phyloP scores from a whole-genome alignment of 2,113 vertebrate species.

The Athene noctua region DNA sequence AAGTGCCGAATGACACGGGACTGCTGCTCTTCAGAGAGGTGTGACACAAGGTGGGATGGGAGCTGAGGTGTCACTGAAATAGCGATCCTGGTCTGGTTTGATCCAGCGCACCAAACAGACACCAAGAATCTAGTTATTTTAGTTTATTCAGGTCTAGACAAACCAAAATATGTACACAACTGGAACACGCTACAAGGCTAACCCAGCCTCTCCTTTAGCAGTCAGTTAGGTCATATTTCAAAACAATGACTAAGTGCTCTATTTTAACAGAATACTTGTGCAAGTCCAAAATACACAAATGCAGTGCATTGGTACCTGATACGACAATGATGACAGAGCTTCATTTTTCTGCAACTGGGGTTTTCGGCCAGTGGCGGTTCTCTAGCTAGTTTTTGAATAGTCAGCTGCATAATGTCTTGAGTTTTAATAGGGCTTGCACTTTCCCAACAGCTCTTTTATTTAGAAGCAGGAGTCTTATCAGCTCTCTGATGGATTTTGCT shows the following conservation, averaged over 20 bases:
- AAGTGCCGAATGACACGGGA: background rate
- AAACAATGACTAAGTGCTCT: constrained; percentile 68
- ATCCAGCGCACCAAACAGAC: background rate
- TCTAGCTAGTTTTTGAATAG: background rate
- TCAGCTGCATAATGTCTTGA: background rate
- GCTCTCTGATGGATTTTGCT: background rate
- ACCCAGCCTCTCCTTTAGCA: constrained; percentile 25
- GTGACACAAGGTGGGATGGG: background rate
- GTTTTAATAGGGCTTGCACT: accelerated
- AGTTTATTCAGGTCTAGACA: constrained; percentile 50
- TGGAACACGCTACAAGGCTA: constrained; percentile 6
- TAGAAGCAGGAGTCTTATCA: background rate
- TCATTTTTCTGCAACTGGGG: background rate
- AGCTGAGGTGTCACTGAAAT: constrained; percentile 11
- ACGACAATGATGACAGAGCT: background rate
- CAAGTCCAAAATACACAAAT: constrained; percentile 11
- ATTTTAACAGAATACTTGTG: constrained; percentile 54
- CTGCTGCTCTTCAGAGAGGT: background rate
- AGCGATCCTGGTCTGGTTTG: background rate
- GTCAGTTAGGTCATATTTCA: constrained; percentile 58
- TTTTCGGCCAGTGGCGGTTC: background rate
- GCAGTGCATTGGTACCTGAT: background rate
- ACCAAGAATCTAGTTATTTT: constrained; percentile 40
- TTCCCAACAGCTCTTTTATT: background rate
- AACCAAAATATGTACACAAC: constrained; percentile 41